Evolutionary conservation across 2,888 invertebrate genomes (phyloP), one percentile per base, ranked within the genome.

Genomic region (Hypselothyrea guttata): DNA sequence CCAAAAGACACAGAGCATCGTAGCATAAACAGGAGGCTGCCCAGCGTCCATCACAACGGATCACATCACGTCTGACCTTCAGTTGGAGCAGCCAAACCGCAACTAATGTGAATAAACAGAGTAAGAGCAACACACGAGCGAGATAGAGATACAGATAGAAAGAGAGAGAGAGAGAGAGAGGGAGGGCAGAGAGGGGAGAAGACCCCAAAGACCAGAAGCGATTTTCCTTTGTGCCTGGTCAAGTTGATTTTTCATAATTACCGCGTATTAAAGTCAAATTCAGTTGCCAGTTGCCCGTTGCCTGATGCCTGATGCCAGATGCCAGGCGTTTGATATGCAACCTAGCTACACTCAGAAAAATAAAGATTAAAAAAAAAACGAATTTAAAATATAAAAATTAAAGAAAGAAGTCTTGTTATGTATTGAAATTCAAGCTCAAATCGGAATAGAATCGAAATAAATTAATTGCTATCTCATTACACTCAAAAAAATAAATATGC

Each of bases 201-300:
- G 18, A 38, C 18, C 27, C n/a, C 37, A 75, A 22, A 78, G 66
- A 75, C 81, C 75, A 75, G 75, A 75, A 78, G 81, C 74, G 61
- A 64, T 66, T 60, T 64, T 58, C 47, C 51, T 56, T 65, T 65
- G 46, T 60, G 64, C 52, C 58, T 53, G 62, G 72, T 71, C 62
- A 71, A 75, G 81, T 78, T 78, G 74, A 65, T 69, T 71, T 75
- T 78, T 79, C 65, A 70, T 79, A 79, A 79, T 79, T 79, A 81
- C 78, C 69, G 47, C 71, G 74, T 66, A 79, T 78, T 79, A 81
- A 74, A 75, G 75, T 75, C 78, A 53, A 78, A 78, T 63, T 75
- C 58, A 71, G 71, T 68, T 65, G 68, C 64, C 22, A 22, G 22
- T 22, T 22, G 22, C 22, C 22, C 2, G 22, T 22, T 22, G 22